Evolutionary conservation across 2,888 invertebrate genomes (phyloP), one percentile per base, ranked within the genome.

Genomic region (Hypselothyrea guttata): DNA sequence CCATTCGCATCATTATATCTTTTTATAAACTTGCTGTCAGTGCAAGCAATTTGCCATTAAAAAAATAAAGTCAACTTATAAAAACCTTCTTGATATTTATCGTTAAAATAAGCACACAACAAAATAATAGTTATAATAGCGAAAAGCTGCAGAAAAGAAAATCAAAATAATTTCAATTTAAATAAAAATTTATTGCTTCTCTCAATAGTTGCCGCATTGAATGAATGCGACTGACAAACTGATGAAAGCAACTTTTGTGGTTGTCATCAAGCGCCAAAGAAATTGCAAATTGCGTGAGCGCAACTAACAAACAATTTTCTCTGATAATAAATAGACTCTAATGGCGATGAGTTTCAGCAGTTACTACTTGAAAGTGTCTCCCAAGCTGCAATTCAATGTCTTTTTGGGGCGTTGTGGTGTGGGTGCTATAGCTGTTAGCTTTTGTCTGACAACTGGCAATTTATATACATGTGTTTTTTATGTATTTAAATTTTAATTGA

Each of bases 41-140:
- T 5, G 22, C 22, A 73, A 69, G 33, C 71, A 70, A 73, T 71
- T 75, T 69, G 55, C 63, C 62, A 66, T 59, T 44, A 49, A 56
- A 64, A 15, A 15, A 44, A 22, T 22, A 46, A 52, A n/a, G n/a
- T n/a, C n/a, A n/a, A n/a, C n/a, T n/a, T n/a, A n/a, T n/a, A n/a
- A n/a, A n/a, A n/a, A n/a, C n/a, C 16, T 15, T 42, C 27, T 38
- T 33, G 33, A 41, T 34, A 64, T 58, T 55, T 58, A 35, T 64
- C 40, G 53, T 13, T 55, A 47, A 66, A 74, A 63, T 72, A 63
- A 68, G 12, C 22, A 77, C 63, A 60, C 45, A 30, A 37, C 46
- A 51, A 15, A 31, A 15, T 35, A 33, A 54, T 38, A 56, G 42
- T 44, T 40, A 63, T 49, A 30, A 7, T 7, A 9, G 7, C 7